phyloP scores from a whole-genome alignment of 2,888 invertebrate species.

The Brassicogethes aeneus region DNA sequence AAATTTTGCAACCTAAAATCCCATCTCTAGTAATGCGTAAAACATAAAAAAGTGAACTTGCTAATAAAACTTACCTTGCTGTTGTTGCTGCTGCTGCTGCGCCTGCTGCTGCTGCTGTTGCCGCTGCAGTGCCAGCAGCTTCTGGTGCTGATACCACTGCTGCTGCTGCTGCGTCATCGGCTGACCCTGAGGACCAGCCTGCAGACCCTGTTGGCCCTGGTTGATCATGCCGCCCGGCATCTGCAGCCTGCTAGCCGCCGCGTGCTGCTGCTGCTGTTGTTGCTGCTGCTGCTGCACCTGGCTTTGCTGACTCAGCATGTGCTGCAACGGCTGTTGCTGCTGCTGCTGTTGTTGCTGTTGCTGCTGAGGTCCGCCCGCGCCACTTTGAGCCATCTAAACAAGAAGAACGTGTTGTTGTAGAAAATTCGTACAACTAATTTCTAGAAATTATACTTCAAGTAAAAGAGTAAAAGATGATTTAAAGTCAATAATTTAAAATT shows the following conservation, averaged over 20 bases:
- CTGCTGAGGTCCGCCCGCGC: conserved; percentile 4
- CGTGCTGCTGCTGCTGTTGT: conserved; percentile 37
- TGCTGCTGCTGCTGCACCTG: conserved; percentile 42
- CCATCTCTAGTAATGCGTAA: too few relatives aligned
- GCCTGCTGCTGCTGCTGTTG: conserved; percentile 48
- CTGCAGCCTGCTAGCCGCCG: conserved; percentile 18
- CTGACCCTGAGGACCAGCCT: conserved; percentile 23
- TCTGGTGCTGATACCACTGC: conserved; percentile 42
- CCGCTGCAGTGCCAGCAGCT: conserved; percentile 36
- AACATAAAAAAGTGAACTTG: too few relatives aligned
- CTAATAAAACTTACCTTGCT: conserved; percentile 12
- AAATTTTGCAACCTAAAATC: too few relatives aligned
- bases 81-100: conserved; percentile 48
- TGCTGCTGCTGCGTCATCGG: conserved; percentile 39
- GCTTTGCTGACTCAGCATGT: conserved; percentile 39
- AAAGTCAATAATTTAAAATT: neutral
- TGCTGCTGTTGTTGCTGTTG: conserved; percentile 32
- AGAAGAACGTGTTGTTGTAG: neutral
- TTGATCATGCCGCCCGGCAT: conserved; percentile 42
- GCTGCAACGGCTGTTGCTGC: conserved; percentile 48
- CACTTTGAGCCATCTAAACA: neutral
- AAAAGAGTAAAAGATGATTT: too few relatives aligned
- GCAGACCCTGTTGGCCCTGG: conserved; percentile 29
- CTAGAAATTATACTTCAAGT: too few relatives aligned
- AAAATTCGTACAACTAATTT: too few relatives aligned